Base-by-base conservation (phyloP, 1,140 invertebrate genomes). In the Drosophila watanabei region DNA sequence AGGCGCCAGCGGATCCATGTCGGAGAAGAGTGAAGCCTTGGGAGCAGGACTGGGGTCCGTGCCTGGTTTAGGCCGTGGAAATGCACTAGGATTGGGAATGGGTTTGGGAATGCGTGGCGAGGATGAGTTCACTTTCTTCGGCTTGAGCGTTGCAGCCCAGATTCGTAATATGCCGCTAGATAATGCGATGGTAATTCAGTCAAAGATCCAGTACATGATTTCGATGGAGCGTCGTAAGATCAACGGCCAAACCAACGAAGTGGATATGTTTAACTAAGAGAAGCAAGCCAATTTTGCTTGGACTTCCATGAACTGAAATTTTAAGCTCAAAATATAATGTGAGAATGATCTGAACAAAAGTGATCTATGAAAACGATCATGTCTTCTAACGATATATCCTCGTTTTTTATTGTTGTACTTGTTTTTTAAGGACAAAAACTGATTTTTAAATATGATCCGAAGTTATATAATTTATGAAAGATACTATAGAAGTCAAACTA, bases 81-180 rank as follows among this genome's bases (percentile, higher is more conserved):
- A 18, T 28, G 65, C 60, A 52, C 13, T 41, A 9, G 66, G 66
- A 7, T n/a, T 68, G 14, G 68, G 64, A 24, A 14, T 68, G 18
- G 61, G 49, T 28, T 14, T 54, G 8, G 56, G 33, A 32, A 18
- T 65, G 48, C 77, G 76, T 4, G 56, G 35, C 14, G 82, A 82
- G 8, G 87, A 89, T 54, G 86, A 89, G 43, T 89, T 89, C 24
- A 82, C 75, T 16, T 89, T 57, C 49, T 89, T 89, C n/a, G 86
- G 86, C 2, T 33, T 89, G 0, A 90, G 82, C 35, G 82, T 89
- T 11, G 86, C 71, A 4, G 86, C 86, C 4, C 86, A 89, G 30
- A 54, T 89, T 7, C 70, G 86, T 3, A 86, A 70, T 45, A 90
- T 89, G 86, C 86, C 86, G 0, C 43, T 89, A 2, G 51, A 65